Evolutionary conservation across 2,888 invertebrate genomes (phyloP).

Genomic region (Ligdia adustata): DNA sequence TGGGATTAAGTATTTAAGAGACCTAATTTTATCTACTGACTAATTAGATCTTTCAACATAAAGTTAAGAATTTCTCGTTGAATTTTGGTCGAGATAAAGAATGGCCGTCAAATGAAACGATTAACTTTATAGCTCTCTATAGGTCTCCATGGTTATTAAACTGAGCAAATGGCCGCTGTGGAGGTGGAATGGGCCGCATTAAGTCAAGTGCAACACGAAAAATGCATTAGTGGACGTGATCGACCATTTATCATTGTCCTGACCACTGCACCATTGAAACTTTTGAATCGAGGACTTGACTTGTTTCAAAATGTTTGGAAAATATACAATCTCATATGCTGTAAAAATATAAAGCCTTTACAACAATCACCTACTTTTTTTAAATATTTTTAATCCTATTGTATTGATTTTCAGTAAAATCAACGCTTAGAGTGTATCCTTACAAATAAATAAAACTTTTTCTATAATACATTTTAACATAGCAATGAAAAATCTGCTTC

Average conservation of each 20-base stretch:
- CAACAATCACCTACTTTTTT: no score
- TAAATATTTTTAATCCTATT: no score
- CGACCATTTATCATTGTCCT: conserved; percentile 73
- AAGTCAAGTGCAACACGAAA: conserved; percentile 84
- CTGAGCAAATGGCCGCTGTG: conserved; percentile 30
- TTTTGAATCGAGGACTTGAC: background rate
- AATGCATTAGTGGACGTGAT: conserved; percentile 73
- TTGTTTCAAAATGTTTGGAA: background rate
- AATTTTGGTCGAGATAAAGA: conserved; percentile 42
- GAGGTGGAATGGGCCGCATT: conserved; percentile 65
- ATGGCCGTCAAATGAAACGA: conserved; percentile 46
- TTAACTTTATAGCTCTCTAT: conserved; percentile 40
- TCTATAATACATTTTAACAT: no score
- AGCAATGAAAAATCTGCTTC: no score
- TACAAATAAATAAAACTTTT: no score
- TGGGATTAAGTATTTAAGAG: conserved; percentile 15
- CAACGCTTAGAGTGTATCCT: no score
- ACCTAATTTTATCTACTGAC: conserved; percentile 19
- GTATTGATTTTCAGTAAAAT: no score
- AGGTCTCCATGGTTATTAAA: conserved; percentile 59
- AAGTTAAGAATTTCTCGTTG: conserved; percentile 33
- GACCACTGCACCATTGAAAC: conserved; percentile 19
- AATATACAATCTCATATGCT: no score
- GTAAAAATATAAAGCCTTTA: no score
- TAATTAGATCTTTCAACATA: conserved; percentile 28